Percentiles rank a stretch among this genome's conserved stretches.
Conservation (phyloP, 2,113 vertebrate species). For the Sterna hirundo region DNA sequence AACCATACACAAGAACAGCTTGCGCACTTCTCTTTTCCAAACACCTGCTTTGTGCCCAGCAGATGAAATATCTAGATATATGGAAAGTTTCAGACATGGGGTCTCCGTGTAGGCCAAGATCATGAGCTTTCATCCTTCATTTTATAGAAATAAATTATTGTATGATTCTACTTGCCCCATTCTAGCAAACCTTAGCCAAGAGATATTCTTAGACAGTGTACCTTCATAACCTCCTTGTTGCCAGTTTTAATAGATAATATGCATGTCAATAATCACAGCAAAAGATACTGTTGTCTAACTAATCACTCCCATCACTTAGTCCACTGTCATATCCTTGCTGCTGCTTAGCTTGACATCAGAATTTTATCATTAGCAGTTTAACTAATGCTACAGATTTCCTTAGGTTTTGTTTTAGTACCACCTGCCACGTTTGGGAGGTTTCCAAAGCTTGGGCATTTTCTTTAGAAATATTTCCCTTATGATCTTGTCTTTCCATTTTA, state of each 20-base stretch:
- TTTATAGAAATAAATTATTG: background rate
- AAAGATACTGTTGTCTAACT: background rate
- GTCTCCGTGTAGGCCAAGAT: background rate
- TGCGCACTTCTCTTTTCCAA: background rate
- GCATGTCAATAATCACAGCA: background rate
- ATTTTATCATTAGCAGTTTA: background rate
- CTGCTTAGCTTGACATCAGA: background rate
- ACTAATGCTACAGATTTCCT: background rate
- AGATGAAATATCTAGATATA: background rate
- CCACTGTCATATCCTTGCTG: background rate
- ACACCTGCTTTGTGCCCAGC: background rate
- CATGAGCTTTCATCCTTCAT: background rate
- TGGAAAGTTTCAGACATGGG: background rate
- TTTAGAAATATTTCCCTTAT: background rate
- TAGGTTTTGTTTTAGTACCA: background rate
- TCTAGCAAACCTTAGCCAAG: background rate
- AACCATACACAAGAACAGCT: background rate
- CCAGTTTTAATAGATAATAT: background rate
- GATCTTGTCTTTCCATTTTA: background rate
- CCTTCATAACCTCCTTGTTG: background rate
- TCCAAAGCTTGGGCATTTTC: background rate
- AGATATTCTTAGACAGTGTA: background rate
- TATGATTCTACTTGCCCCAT: background rate
- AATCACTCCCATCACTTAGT: background rate
- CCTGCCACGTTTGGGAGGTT: background rate